Conservation (phyloP, 2,797 vertebrate genomes). For the Pseudochromis fuscus region DNA sequence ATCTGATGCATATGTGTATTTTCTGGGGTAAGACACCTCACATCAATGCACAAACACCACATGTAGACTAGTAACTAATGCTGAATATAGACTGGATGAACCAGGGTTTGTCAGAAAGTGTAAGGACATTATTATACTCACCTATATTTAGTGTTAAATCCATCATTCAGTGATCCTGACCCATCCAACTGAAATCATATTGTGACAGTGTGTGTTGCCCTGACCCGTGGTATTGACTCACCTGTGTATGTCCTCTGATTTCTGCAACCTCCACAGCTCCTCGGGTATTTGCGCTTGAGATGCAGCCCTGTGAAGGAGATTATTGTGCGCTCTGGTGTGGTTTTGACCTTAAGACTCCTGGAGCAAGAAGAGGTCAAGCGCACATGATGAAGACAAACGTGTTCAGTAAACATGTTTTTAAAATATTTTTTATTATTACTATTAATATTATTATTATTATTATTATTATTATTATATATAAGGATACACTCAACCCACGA, state of each 20-base stretch:
- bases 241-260: slow-evolving; percentile 13
- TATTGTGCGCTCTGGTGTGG: slow-evolving; percentile 27
- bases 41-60: too few relatives aligned
- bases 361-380: not conserved
- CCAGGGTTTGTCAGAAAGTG: too few relatives aligned
- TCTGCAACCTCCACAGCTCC: slow-evolving; percentile 1
- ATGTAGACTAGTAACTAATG: too few relatives aligned
- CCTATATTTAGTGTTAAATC: not conserved
- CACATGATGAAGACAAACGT: not conserved
- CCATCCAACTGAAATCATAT: slow-evolving; percentile 1
- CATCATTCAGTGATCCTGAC: slow-evolving; percentile 6
- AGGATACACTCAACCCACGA: too few relatives aligned
- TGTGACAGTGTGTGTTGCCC: slow-evolving; percentile 6
- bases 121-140: not conserved
- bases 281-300: slow-evolving; percentile 22
- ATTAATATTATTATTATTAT: too few relatives aligned
- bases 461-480: too few relatives aligned
- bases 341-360: slow-evolving; percentile 34
- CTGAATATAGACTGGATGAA: too few relatives aligned
- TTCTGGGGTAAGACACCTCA: too few relatives aligned
- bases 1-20: not conserved
- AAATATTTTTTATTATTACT: too few relatives aligned
- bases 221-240: slow-evolving; percentile 30
- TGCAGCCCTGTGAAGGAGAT: slow-evolving; percentile 23
- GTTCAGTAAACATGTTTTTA: slow-evolving; percentile 18